Evolutionary conservation across 2,888 invertebrate species (phyloP), one percentile per base, ranked within the genome.

Genomic region (Leptopilina drosophilae): DNA sequence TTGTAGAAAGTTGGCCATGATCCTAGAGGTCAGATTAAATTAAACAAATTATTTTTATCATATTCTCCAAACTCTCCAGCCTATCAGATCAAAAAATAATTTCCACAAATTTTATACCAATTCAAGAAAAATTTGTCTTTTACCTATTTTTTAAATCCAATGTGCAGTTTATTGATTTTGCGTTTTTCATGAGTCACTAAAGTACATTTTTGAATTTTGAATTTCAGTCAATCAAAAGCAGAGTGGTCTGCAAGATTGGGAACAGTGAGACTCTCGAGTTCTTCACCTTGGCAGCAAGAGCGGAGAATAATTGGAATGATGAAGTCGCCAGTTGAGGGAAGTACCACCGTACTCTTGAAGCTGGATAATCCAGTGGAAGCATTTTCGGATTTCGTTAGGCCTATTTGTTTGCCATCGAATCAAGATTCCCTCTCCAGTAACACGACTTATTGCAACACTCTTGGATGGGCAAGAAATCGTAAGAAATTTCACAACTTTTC

Each of bases 241-340:
- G 96, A 97, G 90, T 97, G 97, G 97, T 94, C 95, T 42, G 97
- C 96, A 0, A 93, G 96, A 84, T 93, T 97, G 80, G 97, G 97
- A 1, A 94, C 95, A 7, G 95, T 96, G 0, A 94, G 97, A 67
- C 93, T 97, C 64, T 94, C 95, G 64, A 95, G 96, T 81, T 95
- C 95, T 1, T 95, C 97, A 0, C 97, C 98, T 0, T 97, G 97
- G 97, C 96, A 97, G 85, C 97, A 97, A 89, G 96, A 97, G 85
- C 93, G 96, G 76, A 93, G 96, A 78, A 95, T 97, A 77, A 94
- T 97, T 5, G 97, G 97, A 49, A 96, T 97, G 95, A 95, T 97
- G 15, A 96, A 97, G 85, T 97, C 97, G 0, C 97, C 97, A 0
- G 96, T 97, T 0, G 97, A 97, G 91, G 97, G 97, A 33, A 97